Percentiles rank a stretch among this genome's conserved stretches.
Conservation (phyloP, 1,140 invertebrate genomes). For the Pseudobourletiella spinata region DNA sequence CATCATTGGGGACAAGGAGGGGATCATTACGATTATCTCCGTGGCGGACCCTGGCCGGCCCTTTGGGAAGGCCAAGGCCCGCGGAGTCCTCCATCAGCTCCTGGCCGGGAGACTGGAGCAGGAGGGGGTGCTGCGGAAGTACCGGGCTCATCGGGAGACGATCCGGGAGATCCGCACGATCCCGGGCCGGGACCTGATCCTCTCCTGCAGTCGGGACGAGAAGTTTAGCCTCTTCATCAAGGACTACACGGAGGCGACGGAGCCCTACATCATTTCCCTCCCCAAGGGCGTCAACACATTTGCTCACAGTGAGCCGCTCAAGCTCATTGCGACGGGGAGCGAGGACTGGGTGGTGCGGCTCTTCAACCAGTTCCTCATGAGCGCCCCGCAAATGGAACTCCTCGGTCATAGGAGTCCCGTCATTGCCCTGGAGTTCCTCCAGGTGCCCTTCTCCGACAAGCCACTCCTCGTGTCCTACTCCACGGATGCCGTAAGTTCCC, state of each 20-base stretch:
- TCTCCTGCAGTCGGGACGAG: conserved; percentile 21
- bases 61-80: conserved; percentile 20
- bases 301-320: conserved; percentile 15
- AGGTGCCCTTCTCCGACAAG: conserved; percentile 14
- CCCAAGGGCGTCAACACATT: conserved; percentile 30
- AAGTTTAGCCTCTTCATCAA: conserved; percentile 29
- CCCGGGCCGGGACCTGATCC: conserved; percentile 16
- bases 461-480: conserved; percentile 28
- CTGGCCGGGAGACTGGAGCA: conserved; percentile 3
- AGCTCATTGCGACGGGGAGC: conserved; percentile 31
- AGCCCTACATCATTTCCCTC: conserved; percentile 22
- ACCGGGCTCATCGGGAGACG: conserved; percentile 21
- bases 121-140: conserved; percentile 4
- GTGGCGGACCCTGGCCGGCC: conserved; percentile 15
- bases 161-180: conserved; percentile 23
- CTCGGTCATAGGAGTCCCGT: conserved; percentile 23
- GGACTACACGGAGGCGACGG: conserved; percentile 17
- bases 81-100: conserved; percentile 24
- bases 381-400: conserved; percentile 31
- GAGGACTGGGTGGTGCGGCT: conserved; percentile 29
- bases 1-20: conserved; percentile 25
- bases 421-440: conserved; percentile 18
- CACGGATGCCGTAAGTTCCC: conserved; percentile 22
- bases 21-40: conserved; percentile 24
- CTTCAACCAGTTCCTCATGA: conserved; percentile 29